Percentiles rank a stretch among this genome's conserved stretches.
phyloP scores from a whole-genome alignment of 2,797 vertebrate genomes.

The Acrossocheilus wenchowensis region DNA sequence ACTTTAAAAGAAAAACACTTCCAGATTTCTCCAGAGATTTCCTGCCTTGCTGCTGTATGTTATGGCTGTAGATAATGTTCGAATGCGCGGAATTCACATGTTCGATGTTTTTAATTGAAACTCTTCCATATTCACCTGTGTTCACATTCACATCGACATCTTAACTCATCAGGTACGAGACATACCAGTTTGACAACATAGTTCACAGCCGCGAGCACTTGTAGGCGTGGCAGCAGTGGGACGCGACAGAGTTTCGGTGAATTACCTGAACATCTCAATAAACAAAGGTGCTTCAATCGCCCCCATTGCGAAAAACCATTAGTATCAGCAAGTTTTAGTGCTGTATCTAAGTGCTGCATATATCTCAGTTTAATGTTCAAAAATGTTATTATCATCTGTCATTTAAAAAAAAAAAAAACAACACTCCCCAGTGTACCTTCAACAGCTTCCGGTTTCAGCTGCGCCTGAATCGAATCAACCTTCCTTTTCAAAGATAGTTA shows the following conservation, averaged over 20 bases:
- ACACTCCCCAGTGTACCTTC: background rate
- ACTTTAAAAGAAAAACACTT: background rate
- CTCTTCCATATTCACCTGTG: conserved; percentile 30
- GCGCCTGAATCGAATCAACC: background rate
- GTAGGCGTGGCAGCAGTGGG: conserved; percentile 8
- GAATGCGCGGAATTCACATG: background rate
- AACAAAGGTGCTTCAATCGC: background rate
- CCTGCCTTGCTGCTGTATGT: background rate
- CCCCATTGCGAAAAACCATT: too few relatives aligned
- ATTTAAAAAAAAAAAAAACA: background rate
- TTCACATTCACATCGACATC: conserved; percentile 5
- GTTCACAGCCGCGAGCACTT: conserved; percentile 16
- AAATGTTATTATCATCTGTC: background rate
- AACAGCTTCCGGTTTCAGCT: conserved; percentile 16
- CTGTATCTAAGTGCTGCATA: background rate
- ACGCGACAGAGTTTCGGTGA: conserved; percentile 6
- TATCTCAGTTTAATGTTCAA: background rate
- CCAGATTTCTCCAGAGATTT: background rate
- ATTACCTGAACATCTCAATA: conserved; percentile 33
- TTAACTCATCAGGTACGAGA: background rate
- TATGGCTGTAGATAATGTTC: background rate
- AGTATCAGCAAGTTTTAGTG: background rate
- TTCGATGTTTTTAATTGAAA: background rate
- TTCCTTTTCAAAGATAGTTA: conserved; percentile 1
- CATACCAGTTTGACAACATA: conserved; percentile 60